A percentile compares a stretch with the other conserved stretches of the same genome.
phyloP scores from a whole-genome alignment of 2,797 vertebrate species.

The Neopelma chrysocephalum region DNA sequence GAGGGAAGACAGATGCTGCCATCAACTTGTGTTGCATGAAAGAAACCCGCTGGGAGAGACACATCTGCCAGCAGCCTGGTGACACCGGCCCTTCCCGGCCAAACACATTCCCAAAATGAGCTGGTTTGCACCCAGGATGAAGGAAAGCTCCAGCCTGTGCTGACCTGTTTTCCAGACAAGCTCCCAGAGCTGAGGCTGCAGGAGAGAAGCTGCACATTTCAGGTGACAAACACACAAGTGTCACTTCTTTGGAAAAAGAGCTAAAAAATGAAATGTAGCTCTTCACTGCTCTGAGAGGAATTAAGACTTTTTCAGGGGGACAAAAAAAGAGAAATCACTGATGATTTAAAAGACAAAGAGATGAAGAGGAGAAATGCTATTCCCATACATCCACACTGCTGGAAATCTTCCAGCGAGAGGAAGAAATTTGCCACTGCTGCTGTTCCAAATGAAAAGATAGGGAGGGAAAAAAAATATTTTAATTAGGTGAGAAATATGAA shows the following conservation, averaged over 20 bases:
- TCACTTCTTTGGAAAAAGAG: background rate
- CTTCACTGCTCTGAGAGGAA: background rate
- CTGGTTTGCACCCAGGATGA: background rate
- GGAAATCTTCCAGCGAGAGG: background rate
- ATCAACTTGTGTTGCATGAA: background rate
- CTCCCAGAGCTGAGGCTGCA: background rate
- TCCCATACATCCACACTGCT: background rate
- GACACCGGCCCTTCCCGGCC: background rate
- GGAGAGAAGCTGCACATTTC: background rate
- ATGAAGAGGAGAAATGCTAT: background rate
- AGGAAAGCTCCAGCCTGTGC: background rate
- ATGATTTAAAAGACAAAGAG: background rate
- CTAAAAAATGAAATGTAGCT: background rate
- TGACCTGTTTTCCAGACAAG: background rate
- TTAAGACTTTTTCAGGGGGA: background rate
- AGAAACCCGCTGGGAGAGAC: background rate
- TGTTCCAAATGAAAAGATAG: background rate
- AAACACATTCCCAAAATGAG: background rate
- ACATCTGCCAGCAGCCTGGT: background rate
- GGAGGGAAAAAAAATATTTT: background rate
- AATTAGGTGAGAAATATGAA: background rate
- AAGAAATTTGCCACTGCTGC: background rate
- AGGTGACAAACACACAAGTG: background rate
- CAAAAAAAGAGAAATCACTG: background rate
- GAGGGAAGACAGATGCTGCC: background rate